Conservation (phyloP, 1,140 invertebrate genomes). For the Drosophila varians region DNA sequence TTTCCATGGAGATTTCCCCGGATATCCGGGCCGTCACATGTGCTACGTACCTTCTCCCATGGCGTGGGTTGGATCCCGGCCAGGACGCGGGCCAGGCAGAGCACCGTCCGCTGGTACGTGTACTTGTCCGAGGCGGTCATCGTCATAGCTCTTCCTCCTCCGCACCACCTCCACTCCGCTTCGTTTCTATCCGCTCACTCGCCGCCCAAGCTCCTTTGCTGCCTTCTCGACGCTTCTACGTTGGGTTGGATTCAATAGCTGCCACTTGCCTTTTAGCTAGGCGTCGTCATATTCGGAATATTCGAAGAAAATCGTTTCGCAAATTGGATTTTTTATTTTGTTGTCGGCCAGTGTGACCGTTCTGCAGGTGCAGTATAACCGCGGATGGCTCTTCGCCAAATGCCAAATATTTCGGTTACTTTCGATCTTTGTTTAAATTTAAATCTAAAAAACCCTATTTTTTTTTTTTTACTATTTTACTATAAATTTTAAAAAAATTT, state of each 20-base stretch:
- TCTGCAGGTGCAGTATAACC: background rate
- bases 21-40: background rate
- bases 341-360: constrained; percentile 25
- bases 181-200: background rate
- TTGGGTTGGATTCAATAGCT: background rate
- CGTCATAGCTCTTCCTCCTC: constrained; percentile 32
- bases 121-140: constrained; percentile 81
- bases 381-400: background rate
- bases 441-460: background rate
- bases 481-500: background rate
- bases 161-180: background rate
- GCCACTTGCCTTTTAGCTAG: background rate
- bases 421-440: background rate
- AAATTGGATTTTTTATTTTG: constrained; percentile 17
- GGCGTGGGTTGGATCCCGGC: constrained; percentile 92
- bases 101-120: constrained; percentile 94
- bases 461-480: no score
- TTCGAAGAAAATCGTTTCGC: constrained; percentile 11
- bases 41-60: constrained; percentile 91
- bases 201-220: constrained; percentile 1
- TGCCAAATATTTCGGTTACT: background rate
- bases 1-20: constrained; percentile 1
- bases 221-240: background rate
- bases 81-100: constrained; percentile 94
- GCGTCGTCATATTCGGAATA: constrained; percentile 11